These are phyloP conservation scores for Enteromius afrohamiltoni DNA, from an alignment of 2,797 vertebrate genomes.

Conservation along the genomic window DNA sequence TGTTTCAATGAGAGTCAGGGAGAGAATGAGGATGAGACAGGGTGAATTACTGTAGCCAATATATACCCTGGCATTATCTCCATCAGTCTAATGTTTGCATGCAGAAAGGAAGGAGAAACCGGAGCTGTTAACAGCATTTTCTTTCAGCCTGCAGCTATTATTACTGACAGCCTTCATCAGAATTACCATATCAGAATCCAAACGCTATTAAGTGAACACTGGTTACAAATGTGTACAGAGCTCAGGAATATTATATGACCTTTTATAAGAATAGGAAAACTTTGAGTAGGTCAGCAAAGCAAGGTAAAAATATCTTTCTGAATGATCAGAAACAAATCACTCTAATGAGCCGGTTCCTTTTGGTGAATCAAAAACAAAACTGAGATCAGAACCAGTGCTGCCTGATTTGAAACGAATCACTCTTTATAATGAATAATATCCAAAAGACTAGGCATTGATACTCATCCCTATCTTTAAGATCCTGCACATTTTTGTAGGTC, in stretches of 20 bases:
- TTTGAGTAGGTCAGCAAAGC: neutral
- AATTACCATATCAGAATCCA: slow-evolving; percentile 80
- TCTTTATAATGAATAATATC: neutral
- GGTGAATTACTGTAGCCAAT: slow-evolving; percentile 73
- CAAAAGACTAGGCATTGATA: neutral
- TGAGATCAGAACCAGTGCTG: neutral
- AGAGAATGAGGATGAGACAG: slow-evolving; percentile 28
- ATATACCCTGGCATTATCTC: slow-evolving; percentile 81
- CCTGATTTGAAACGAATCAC: neutral
- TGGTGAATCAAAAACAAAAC: neutral
- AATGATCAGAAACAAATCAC: neutral
- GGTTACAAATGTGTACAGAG: slow-evolving; percentile 78
- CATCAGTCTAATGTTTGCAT: slow-evolving; percentile 77
- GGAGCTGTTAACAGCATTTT: slow-evolving; percentile 73
- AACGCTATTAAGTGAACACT: slow-evolving; percentile 77
- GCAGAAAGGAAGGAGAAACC: slow-evolving; percentile 68
- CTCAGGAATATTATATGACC: slow-evolving; percentile 28
- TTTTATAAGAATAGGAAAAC: slow-evolving; percentile 52
- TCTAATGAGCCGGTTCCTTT: neutral
- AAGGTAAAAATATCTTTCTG: neutral
- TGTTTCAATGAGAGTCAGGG: slow-evolving; percentile 18
- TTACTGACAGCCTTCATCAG: slow-evolving; percentile 80
- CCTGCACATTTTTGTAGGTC: neutral
- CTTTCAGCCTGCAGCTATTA: slow-evolving; percentile 70
- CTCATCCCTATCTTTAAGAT: neutral